phyloP scores from a whole-genome alignment of 2,113 vertebrate species.

The Vidua macroura region DNA sequence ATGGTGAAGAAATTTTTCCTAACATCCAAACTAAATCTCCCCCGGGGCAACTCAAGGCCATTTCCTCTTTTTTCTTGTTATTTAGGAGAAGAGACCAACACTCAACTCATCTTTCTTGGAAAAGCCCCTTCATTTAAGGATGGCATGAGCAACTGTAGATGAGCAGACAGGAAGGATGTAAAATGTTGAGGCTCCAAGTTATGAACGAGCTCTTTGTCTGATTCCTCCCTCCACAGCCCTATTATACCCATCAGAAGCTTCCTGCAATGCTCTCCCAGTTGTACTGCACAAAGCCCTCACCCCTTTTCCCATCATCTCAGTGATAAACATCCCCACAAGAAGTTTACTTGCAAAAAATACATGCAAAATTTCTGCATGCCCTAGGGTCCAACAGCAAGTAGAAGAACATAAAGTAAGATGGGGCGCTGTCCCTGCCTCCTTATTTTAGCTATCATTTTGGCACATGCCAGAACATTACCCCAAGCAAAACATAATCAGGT shows the following conservation, averaged over 20 bases:
- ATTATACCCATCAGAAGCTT: not conserved
- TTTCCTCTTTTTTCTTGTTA: not conserved
- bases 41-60: not conserved
- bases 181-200: not conserved
- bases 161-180: not conserved
- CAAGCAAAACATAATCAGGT: conserved; percentile 15
- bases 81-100: not conserved
- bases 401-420: not conserved
- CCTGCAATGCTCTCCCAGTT: not conserved
- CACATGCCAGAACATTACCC: conserved; percentile 21
- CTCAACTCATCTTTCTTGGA: not conserved
- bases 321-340: conserved; percentile 18
- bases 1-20: not conserved
- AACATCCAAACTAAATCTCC: not conserved
- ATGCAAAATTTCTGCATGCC: conserved; percentile 44
- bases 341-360: not conserved
- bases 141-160: not conserved
- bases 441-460: conserved; percentile 42
- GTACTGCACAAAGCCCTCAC: not conserved
- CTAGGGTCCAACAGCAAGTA: not conserved
- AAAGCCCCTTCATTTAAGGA: not conserved
- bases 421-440: conserved; percentile 16
- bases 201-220: not conserved
- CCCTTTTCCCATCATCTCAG: not conserved
- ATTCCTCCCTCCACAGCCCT: not conserved